Percentiles rank a stretch among this genome's conserved stretches.
Conservation (phyloP, 2,113 vertebrate species). For the Reinhardtius hippoglossoides region DNA sequence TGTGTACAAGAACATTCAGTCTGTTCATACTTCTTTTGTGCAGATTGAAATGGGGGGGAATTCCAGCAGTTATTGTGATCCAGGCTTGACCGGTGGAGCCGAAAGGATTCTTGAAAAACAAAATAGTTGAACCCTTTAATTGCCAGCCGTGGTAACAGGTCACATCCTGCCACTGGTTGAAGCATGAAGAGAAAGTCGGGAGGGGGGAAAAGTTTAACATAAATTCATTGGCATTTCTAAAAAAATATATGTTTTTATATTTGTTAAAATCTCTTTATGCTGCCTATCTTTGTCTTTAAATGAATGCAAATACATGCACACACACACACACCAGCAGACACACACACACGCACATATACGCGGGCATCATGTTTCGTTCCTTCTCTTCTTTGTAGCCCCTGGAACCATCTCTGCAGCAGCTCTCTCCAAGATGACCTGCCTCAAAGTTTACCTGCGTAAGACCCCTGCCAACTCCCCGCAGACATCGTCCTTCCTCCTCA, state of each 20-base stretch:
- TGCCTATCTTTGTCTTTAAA: neutral
- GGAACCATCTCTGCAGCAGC: slow-evolving; percentile 17
- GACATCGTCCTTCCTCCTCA: slow-evolving; percentile 64
- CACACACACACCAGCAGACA: neutral
- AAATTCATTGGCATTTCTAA: neutral
- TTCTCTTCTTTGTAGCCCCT: slow-evolving; percentile 31
- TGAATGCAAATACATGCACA: neutral
- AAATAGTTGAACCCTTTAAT: slow-evolving; percentile 1
- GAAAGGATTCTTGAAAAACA: slow-evolving; percentile 6
- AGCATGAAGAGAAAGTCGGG: neutral
- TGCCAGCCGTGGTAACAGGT: neutral
- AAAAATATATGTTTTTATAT: neutral
- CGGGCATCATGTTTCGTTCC: slow-evolving; percentile 63
- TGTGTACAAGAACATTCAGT: neutral
- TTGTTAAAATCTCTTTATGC: neutral
- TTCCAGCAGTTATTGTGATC: neutral
- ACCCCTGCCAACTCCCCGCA: slow-evolving; percentile 19
- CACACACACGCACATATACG: neutral
- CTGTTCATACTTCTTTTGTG: neutral
- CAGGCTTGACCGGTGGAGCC: neutral
- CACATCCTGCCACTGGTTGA: neutral
- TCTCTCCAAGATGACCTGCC: slow-evolving; percentile 54
- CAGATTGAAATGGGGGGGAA: neutral
- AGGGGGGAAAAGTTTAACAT: neutral
- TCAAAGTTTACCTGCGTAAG: slow-evolving; percentile 59